Base-by-base conservation (phyloP, 2,113 vertebrate genomes). In the Zosterops lateralis region DNA sequence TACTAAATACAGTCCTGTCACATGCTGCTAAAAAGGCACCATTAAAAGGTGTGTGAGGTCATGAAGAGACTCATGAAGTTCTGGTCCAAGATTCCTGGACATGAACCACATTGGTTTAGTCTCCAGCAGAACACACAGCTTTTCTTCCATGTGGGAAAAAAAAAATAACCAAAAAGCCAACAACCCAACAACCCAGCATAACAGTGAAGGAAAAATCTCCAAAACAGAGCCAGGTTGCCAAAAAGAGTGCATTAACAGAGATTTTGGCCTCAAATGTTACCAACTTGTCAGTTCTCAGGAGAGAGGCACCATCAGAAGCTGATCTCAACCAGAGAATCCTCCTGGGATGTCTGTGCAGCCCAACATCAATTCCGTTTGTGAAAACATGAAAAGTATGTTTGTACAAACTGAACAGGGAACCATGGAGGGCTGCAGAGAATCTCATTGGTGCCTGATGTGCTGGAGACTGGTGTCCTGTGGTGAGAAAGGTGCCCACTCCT, bases 361-460 rank as follows among this genome's bases (percentile, higher is more conserved):
- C 28, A 82, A 18, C 31, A 34, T 2, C 1, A 29, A 17, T 28
- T 56, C 76, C 8, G 26, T 68, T 60, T 21, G n/a, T 84, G 60
- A 84, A 91, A 82, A 25, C n/a, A 51, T 3, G 11, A 78, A 67
- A 67, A 60, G 5, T 5, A 2, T 26, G 17, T 58, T 67, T 58
- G 44, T 5, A 36, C 51, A 44, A 36, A 31, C 7, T 50, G 26
- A 6, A 1, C 0, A 0, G 58, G 36, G 32, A 56, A 7, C 13
- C 20, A 10, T 1, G 0, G 42, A 28, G 22, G n/a, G 40, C 56
- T 91, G 73, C 48, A 26, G 42, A 7, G 38, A 25, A 29, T 26
- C 60, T 38, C 47, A 29, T 22, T 5, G 0, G 32, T 61, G 38
- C 61, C 38, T 3, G 1, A 2, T n/a, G 14, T 57, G 22, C 66